phyloP scores from a whole-genome alignment of 30 jellyfish, hydroid and myxozoan species.

The Aurelia sp. region DNA sequence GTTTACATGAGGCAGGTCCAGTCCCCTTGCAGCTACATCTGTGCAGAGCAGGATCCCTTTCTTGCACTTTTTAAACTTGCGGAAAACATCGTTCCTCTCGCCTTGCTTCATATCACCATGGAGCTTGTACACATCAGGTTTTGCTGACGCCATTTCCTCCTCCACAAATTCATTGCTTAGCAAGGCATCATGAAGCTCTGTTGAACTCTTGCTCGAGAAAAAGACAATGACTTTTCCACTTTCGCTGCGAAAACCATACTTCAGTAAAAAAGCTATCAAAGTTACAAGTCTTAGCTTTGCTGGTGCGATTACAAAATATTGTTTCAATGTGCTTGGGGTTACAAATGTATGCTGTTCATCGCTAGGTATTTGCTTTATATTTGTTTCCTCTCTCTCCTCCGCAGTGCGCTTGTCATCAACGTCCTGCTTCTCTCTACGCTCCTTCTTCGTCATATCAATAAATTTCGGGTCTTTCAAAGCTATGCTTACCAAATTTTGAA shows the following conservation, averaged over 20 bases:
- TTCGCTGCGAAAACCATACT: slow-evolving; percentile 2
- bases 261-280: slow-evolving; percentile 54
- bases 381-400: too few species aligned
- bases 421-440: not conserved
- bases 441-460: slow-evolving; percentile 57
- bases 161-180: slow-evolving; percentile 39
- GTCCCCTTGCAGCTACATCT: slow-evolving; percentile 99
- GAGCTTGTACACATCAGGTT: slow-evolving; percentile 54
- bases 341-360: slow-evolving; percentile 3
- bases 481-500: slow-evolving; percentile 75
- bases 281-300: slow-evolving; percentile 91
- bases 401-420: too few species aligned
- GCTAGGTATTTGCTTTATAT: not conserved
- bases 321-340: slow-evolving; percentile 78
- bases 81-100: slow-evolving; percentile 74
- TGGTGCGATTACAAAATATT: slow-evolving; percentile 84
- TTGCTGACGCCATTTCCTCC: slow-evolving; percentile 4
- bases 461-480: slow-evolving; percentile 60
- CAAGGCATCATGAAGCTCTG: slow-evolving; percentile 55
- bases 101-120: slow-evolving; percentile 92
- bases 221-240: slow-evolving; percentile 83
- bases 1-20: slow-evolving; percentile 87
- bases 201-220: slow-evolving; percentile 79
- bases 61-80: slow-evolving; percentile 49
- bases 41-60: slow-evolving; percentile 87